Base-by-base conservation (phyloP, 1,140 invertebrate genomes). In the Colletes latitarsis region DNA sequence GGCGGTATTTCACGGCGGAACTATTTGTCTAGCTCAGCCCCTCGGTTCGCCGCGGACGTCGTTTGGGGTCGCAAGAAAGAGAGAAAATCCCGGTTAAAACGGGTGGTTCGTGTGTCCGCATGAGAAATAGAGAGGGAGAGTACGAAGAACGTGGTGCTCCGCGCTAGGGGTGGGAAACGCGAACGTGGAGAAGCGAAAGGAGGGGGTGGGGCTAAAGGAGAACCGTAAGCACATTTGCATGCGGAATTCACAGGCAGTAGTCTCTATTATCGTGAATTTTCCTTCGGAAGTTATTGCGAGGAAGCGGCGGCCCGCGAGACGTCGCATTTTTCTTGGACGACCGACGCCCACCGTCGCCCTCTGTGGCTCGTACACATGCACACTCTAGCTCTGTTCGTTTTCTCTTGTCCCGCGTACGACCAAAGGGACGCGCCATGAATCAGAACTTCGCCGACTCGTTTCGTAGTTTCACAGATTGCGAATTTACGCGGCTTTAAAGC, bases 21-120 rank as follows among this genome's bases (percentile, higher is more conserved):
- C 87, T 92, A 92, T 92, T 92, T 92, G 90, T 91, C 90, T 90
- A 88, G 89, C 87, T 92, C 87, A 91, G 90, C 88, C 85, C 64
- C 75, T 83, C 82, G 82, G 86, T 88, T 82, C 79, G 88, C 80
- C 76, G 21, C 52, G 84, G 57, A 69, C 58, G 66, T 66, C 55
- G 78, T 55, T 70, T 30, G 17, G 60, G 63, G 72, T 58, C 66
- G 80, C 57, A 70, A 70, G 64, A 71, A 82, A 62, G 63, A 52
- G 74, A 52, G 74, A 6, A 41, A 72, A 79, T 53, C 12, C 66
- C 5, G 10, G 17, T 19, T 41, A 19, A 72, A 66, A 49, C 4
- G 66, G 58, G 75, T 6, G 67, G 86, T 84, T 74, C 69, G 41
- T 52, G 43, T 60, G 77, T 19, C 60, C 60, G 39, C 19, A 21